Evolutionary conservation across 2,113 vertebrate species (phyloP).

Genomic region (Bos taurus): ARS-UCD2.0 NC_037351.1:37975001-37975500

Average conservation of each 20-base stretch:
- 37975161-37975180: too few relatives aligned
- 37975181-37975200: too few relatives aligned
- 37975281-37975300: too few relatives aligned
- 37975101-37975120: background rate
- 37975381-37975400: background rate
- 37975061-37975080: background rate
- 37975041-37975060: background rate
- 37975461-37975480: background rate
- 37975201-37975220: too few relatives aligned
- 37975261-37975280: too few relatives aligned
- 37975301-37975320: too few relatives aligned
- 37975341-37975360: too few relatives aligned
- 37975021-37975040: background rate
- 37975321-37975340: too few relatives aligned
- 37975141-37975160: background rate
- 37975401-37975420: background rate
- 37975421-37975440: background rate
- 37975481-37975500: background rate
- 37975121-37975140: background rate
- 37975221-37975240: too few relatives aligned
- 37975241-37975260: too few relatives aligned
- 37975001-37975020: background rate
- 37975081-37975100: background rate
- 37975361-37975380: too few relatives aligned
- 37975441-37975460: background rate